Conservation (phyloP, 92 coral and sea anemone species). For the Palythoa grandis region DNA sequence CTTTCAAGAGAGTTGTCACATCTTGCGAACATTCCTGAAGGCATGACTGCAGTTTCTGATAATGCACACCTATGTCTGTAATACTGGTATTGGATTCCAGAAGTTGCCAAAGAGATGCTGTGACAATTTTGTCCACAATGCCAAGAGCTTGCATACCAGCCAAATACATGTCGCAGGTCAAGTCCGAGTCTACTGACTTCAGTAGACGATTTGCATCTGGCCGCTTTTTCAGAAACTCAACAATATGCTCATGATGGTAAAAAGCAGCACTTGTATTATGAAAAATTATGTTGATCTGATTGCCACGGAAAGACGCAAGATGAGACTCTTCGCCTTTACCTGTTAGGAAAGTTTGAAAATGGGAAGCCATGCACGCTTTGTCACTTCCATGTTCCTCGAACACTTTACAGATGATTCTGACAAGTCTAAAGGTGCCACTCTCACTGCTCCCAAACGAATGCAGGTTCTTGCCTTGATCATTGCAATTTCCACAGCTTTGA, state of each 20-base stretch:
- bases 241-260: conserved; percentile 1
- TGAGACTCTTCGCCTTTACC: neutral
- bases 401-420: neutral
- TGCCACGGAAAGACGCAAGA: neutral
- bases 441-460: conserved; percentile 9
- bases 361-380: neutral
- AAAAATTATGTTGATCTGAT: neutral
- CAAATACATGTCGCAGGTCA: too few species aligned
- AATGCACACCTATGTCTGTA: neutral
- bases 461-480: neutral
- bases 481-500: neutral
- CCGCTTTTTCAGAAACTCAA: conserved; percentile 5
- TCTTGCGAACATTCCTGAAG: conserved; percentile 15
- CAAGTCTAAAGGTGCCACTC: neutral
- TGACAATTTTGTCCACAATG: too few species aligned
- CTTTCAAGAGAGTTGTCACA: neutral
- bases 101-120: too few species aligned
- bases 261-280: conserved; percentile 1
- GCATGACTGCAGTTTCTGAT: neutral
- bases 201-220: too few species aligned
- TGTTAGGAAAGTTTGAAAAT: neutral
- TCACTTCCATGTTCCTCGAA: conserved; percentile 19
- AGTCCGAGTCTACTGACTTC: too few species aligned
- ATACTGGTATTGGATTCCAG: neutral
- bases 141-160: too few species aligned